These are phyloP conservation scores for Hydrocynus forskahlii DNA, from an alignment of 2,797 vertebrate genomes.

Conservation along the genomic window DNA sequence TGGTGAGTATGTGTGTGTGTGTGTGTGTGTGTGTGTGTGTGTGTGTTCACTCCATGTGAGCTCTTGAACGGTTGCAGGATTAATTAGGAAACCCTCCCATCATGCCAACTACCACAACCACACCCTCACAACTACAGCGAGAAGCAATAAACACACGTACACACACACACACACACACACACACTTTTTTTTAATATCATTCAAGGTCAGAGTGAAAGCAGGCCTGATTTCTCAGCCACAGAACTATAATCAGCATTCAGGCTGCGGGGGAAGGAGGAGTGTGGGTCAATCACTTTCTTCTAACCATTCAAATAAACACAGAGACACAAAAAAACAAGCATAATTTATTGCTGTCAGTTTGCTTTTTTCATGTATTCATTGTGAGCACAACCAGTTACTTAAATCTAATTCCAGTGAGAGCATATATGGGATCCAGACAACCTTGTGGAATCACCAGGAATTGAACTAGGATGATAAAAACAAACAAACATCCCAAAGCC, in stretches of 20 bases:
- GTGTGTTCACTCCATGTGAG: conserved; percentile 15
- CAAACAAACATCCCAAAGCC: no score
- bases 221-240: conserved; percentile 2
- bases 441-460: no score
- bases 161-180: conserved; percentile 21
- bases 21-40: background rate
- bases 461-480: no score
- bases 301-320: background rate
- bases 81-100: conserved; percentile 62
- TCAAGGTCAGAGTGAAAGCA: background rate
- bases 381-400: background rate
- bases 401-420: background rate
- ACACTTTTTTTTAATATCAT: background rate
- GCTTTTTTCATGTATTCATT: background rate
- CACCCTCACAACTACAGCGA: conserved; percentile 64
- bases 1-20: conserved; percentile 2
- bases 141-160: conserved; percentile 42
- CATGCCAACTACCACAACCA: conserved; percentile 63
- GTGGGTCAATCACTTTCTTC: background rate
- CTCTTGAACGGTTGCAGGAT: conserved; percentile 47
- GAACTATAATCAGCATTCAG: background rate
- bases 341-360: background rate
- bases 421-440: no score
- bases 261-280: background rate
- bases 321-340: background rate